A percentile compares a stretch with the other conserved stretches of the same genome.
Conservation (phyloP, 2,113 vertebrate species). For the Alligator mississippiensis region DNA sequence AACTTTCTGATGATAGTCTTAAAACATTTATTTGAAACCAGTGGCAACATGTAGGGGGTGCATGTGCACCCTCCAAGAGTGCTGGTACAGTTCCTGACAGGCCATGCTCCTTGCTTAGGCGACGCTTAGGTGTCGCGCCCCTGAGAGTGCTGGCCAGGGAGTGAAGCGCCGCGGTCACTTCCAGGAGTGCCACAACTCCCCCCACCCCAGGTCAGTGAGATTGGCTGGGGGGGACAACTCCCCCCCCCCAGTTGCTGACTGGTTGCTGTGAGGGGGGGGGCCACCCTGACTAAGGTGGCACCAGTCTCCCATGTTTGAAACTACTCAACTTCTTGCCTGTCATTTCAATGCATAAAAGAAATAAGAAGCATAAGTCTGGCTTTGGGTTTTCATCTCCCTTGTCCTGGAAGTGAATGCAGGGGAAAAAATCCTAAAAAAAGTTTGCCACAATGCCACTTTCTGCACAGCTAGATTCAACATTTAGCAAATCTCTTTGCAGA, state of each 20-base stretch:
- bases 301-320: neutral
- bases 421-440: slow-evolving; percentile 5
- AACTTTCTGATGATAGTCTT: neutral
- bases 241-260: no score
- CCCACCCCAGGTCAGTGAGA: no score
- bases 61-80: no score
- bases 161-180: no score
- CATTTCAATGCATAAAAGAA: neutral
- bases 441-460: slow-evolving; percentile 15
- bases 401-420: neutral
- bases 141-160: no score
- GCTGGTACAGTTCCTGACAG: no score
- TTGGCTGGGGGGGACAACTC: no score
- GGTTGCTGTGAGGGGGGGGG: no score
- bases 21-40: neutral
- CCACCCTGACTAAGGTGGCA: no score
- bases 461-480: neutral
- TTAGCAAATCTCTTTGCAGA: slow-evolving; percentile 30
- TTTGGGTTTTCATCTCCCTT: neutral
- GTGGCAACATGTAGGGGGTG: neutral
- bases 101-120: no score
- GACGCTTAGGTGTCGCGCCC: no score
- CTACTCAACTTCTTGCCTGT: neutral
- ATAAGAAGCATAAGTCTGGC: neutral
- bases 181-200: no score